Conservation (phyloP, 2,113 vertebrate genomes). For the Apistogramma diplotaenia region DNA sequence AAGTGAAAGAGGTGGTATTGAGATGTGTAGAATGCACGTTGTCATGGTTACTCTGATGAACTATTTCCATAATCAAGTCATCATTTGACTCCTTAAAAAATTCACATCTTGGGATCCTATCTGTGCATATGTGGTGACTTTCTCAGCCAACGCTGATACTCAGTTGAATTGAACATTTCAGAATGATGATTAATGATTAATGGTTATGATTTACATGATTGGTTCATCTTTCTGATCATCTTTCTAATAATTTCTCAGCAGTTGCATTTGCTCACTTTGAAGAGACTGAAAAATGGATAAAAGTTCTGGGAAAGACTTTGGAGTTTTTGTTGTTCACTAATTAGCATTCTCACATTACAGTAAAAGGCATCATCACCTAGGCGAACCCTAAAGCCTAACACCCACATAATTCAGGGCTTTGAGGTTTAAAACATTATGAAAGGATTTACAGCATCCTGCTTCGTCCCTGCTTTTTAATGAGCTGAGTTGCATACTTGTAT, state of each 20-base stretch:
- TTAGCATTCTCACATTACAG: not conserved
- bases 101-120: not conserved
- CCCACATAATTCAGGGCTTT: not conserved
- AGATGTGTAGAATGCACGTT: not conserved
- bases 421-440: slow-evolving; percentile 3
- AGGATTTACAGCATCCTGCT: slow-evolving; percentile 6
- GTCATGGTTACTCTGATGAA: not conserved
- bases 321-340: not conserved
- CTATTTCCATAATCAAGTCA: not conserved
- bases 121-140: not conserved
- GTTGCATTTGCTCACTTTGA: not conserved
- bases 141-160: not conserved
- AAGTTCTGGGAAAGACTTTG: not conserved
- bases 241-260: not conserved
- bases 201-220: not conserved
- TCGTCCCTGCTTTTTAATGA: slow-evolving; percentile 37
- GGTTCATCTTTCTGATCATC: not conserved
- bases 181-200: too few species aligned
- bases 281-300: not conserved
- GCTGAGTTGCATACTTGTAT: slow-evolving; percentile 44
- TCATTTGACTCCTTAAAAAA: not conserved
- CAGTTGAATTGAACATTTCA: not conserved
- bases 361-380: not conserved
- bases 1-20: slow-evolving; percentile 5
- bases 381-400: not conserved